Base-by-base conservation (phyloP, 2,113 vertebrate genomes). In the Equus quagga region DNA sequence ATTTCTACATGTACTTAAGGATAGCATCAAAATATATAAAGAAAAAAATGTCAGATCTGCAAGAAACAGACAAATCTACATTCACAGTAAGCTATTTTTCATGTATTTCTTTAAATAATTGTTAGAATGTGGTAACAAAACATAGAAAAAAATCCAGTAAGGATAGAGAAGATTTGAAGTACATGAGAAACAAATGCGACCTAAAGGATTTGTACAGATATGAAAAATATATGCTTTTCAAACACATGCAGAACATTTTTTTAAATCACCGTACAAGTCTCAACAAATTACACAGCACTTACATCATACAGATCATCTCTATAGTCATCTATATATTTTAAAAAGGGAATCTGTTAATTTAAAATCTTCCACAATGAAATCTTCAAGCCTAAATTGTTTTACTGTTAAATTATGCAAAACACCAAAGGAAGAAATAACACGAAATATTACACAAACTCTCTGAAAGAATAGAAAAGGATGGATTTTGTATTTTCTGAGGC, bases 301-400 rank as follows among this genome's bases (percentile, higher is more conserved):
- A 88, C 95, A 78, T 76, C 69, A 89, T 19, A 89, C 3, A 96
- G 23, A 23, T 21, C 10, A 94, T 36, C 60, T 88, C 60, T 49
- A 79, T 13, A 78, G 19, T 49, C 31, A 33, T 44, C 15, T 78
- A 44, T 41, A 72, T 49, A 54, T 62, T 81, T 49, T 5, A 41
- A 87, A 73, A 96, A 65, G 2, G 19, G 26, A 92, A 90, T 90
- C 5, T 90, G 4, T 95, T 95, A 89, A 58, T n/a, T 72, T 81
- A 75, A 93, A 93, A 81, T 21, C 9, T 60, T 85, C 65, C 7
- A 65, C 15, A 65, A 62, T 85, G n/a, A 88, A 91, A 87, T 62
- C 75, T 96, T 51, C 56, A 76, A 65, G 6, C 17, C 17, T 41
- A 81, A 82, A 81, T 36, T 36, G 33, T 64, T 95, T 72, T 56